A percentile compares a stretch with the other conserved stretches of the same genome.
Conservation (phyloP, 2,888 invertebrate species). For the Nomada goodeniana region DNA sequence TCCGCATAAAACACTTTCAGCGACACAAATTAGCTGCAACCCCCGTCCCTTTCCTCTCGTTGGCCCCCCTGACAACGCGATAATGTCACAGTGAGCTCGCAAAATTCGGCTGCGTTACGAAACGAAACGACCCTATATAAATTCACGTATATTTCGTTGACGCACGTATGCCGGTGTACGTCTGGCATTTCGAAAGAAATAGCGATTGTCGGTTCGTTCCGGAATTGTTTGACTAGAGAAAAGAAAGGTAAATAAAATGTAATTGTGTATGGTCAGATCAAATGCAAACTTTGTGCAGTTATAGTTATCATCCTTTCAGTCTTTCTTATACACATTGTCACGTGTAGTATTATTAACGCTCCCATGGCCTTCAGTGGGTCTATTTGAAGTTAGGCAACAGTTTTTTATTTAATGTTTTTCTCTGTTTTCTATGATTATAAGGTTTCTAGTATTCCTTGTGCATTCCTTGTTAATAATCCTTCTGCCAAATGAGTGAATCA, state of each 20-base stretch:
- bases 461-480: too few relatives aligned
- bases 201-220: not conserved
- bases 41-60: not conserved
- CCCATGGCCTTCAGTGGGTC: too few relatives aligned
- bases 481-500: too few relatives aligned
- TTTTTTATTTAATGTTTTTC: too few relatives aligned
- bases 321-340: too few relatives aligned
- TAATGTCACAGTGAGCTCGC: slow-evolving; percentile 42
- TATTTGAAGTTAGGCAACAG: too few relatives aligned
- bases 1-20: slow-evolving; percentile 56
- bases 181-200: not conserved
- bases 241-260: not conserved
- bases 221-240: not conserved
- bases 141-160: slow-evolving; percentile 26
- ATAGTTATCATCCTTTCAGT: too few relatives aligned
- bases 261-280: too few relatives aligned
- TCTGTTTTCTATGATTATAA: too few relatives aligned
- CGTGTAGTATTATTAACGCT: too few relatives aligned
- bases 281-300: too few relatives aligned
- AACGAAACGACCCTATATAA: slow-evolving; percentile 32
- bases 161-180: not conserved
- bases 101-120: slow-evolving; percentile 24
- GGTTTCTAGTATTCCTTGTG: too few relatives aligned
- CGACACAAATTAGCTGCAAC: slow-evolving; percentile 52
- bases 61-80: slow-evolving; percentile 18